These are phyloP conservation scores for Plecturocebus donacophilus DNA, from an alignment of 2,113 vertebrate species.

Conservation along the genomic window DNA sequence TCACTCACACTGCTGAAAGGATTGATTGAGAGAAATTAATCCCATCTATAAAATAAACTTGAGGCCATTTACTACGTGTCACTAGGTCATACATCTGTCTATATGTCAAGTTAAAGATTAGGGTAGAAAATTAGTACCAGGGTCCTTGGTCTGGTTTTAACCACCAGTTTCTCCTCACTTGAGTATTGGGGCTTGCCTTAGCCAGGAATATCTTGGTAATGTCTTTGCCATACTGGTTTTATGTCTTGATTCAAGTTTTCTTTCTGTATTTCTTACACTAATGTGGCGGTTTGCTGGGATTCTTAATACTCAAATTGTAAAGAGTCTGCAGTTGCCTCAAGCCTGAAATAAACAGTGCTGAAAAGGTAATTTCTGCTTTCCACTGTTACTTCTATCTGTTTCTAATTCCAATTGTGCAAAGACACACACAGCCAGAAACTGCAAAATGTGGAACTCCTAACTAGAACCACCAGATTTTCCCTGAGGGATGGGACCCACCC, in stretches of 20 bases:
- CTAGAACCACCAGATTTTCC: too few species aligned
- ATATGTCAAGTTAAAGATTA: background rate
- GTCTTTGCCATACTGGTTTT: background rate
- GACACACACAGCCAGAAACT: fast-evolving
- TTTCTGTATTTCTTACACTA: background rate
- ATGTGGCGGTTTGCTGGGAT: background rate
- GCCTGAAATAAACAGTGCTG: background rate
- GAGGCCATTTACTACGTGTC: too few species aligned
- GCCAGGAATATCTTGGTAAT: background rate
- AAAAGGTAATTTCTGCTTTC: background rate
- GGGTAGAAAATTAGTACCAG: background rate
- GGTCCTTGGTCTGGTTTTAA: background rate
- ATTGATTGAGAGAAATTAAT: background rate
- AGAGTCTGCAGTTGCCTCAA: background rate
- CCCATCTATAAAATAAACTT: background rate
- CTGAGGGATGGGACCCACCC: background rate
- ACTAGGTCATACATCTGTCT: background rate
- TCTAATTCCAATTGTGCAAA: background rate
- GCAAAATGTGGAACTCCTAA: background rate
- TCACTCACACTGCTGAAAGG: background rate
- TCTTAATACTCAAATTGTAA: background rate
- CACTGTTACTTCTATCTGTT: background rate
- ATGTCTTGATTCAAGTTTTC: background rate
- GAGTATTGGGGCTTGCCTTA: background rate
- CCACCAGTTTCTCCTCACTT: background rate